Conservation (phyloP, 1,140 invertebrate species). For the Cotesia chilonis region DNA sequence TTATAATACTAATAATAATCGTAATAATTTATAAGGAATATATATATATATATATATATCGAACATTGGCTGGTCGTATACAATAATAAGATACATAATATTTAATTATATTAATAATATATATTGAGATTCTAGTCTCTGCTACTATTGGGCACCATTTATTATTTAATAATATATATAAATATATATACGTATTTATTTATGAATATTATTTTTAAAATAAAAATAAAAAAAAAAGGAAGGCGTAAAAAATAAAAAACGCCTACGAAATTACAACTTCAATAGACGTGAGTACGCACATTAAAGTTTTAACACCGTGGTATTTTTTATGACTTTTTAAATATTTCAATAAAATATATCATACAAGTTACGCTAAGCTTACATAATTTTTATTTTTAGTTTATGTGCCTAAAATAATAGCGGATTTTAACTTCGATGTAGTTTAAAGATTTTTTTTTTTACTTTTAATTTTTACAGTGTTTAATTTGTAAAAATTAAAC, state of each 20-base stretch:
- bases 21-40: constrained; percentile 19
- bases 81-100: constrained; percentile 25
- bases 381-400: too few relatives aligned
- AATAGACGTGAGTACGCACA: background rate
- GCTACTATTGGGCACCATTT: too few relatives aligned
- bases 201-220: constrained; percentile 3
- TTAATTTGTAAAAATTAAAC: too few relatives aligned
- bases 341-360: too few relatives aligned
- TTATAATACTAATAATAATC: too few relatives aligned
- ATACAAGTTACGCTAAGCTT: too few relatives aligned
- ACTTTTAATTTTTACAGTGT: background rate
- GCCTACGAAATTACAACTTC: background rate
- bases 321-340: too few relatives aligned
- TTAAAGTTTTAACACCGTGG: too few relatives aligned
- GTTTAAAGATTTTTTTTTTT: constrained; percentile 12
- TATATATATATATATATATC: constrained; percentile 57
- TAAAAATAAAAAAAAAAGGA: background rate
- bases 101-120: background rate
- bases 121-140: constrained; percentile 12
- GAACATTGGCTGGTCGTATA: constrained; percentile 55
- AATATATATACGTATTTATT: constrained; percentile 20
- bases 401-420: too few relatives aligned
- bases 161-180: background rate
- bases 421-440: constrained; percentile 17
- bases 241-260: background rate